Conservation (phyloP, 2,113 vertebrate genomes). For the Cygnus atratus region DNA sequence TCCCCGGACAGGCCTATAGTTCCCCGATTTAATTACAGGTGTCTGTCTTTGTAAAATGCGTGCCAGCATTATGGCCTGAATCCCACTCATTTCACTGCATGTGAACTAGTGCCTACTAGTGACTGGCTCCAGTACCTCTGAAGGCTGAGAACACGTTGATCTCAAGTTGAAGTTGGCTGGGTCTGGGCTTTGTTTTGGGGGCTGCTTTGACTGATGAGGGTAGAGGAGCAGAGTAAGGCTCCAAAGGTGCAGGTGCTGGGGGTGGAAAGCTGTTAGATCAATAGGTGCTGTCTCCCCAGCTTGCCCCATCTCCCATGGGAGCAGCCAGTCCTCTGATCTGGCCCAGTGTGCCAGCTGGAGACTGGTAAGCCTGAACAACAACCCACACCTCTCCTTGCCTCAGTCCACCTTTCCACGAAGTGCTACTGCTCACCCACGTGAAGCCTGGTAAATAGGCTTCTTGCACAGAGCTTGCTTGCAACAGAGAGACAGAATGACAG, state of each 20-base stretch:
- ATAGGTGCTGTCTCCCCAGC: background rate
- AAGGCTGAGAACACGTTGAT: background rate
- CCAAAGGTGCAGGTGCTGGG: background rate
- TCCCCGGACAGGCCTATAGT: too few relatives aligned
- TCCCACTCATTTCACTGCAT: background rate
- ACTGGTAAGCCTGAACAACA: background rate
- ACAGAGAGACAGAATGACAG: background rate
- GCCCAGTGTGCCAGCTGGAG: background rate
- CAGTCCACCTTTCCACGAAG: background rate
- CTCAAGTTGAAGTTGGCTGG: background rate
- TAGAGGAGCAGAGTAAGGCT: background rate
- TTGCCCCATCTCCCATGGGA: accelerated
- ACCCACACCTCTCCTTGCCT: background rate
- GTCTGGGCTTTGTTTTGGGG: background rate
- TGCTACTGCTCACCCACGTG: background rate
- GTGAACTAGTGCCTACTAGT: background rate
- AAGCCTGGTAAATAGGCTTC: background rate
- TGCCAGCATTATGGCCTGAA: background rate
- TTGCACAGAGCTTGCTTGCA: background rate
- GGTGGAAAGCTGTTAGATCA: background rate
- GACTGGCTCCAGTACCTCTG: background rate
- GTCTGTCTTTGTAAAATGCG: background rate
- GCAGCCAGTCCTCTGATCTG: background rate
- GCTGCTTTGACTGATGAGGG: background rate
- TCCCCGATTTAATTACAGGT: background rate